Base-by-base conservation (phyloP, 1,140 invertebrate genomes). In the Eriosoma lanigerum region DNA sequence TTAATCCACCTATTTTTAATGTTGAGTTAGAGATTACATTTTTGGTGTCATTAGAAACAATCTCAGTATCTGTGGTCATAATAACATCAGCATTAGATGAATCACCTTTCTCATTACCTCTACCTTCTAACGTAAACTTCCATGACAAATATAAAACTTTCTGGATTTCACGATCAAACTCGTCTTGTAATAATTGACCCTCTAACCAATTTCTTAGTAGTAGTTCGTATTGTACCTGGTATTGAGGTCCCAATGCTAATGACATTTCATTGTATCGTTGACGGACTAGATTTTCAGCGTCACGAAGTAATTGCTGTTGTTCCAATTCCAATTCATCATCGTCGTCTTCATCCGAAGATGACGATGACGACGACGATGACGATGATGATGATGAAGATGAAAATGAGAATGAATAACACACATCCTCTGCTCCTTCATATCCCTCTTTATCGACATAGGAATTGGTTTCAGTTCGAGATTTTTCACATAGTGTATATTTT, bases 91-190 rank as follows among this genome's bases (percentile, higher is more conserved):
- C 32, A 38, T 38, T 38, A 29, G 44, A 9, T 19, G 0, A 1
- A 48, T 48, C 24, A 24, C 19, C 26, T 4, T 10, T 17, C 3
- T 50, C 48, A 3, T 29, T 29, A 72, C 12, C 17, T 6, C 1
- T 10, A 52, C 50, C 17, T 0, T 1, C 5, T 38, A 0, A 19
- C 2, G 0, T 10, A 4, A 5, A 12, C 3, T 13, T 1, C 24
- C 46, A 72, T 9, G 68, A 72, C 17, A 72, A 8, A n/a, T 50
- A 26, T 15, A 72, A 12, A 8, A 72, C 46, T 17, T 72, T 72
- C 0, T 21, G 68, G 5, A 72, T 52, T 5, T 52, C 48, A 52
- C 24, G 9, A 10, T 72, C 46, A 32, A 52, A 72, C 1, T 72
- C 46, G 12, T 26, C 17, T 13, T 19, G 68, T 0, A 46, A 52